A percentile compares a stretch with the other conserved stretches of the same genome.
These are phyloP conservation scores for Drosophila kohkoa DNA, from an alignment of 1,140 invertebrate genomes.

Conservation along the genomic window DNA sequence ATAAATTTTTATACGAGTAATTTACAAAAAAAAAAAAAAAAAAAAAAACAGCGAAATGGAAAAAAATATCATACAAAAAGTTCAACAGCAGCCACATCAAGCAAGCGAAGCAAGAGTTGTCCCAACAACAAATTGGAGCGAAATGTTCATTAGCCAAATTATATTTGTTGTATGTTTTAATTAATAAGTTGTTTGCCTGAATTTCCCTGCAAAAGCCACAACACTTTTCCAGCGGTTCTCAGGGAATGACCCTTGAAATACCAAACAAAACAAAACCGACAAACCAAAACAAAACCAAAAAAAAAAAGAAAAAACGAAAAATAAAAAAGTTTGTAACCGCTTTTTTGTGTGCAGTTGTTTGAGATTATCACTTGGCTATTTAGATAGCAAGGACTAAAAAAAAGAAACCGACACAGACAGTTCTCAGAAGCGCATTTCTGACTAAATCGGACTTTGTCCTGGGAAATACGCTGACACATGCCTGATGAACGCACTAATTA, in stretches of 20 bases:
- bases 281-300: background rate
- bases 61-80: constrained; percentile 53
- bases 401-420: background rate
- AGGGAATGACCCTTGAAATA: constrained; percentile 27
- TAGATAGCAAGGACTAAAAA: background rate
- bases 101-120: background rate
- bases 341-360: constrained; percentile 13
- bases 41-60: constrained; percentile 48
- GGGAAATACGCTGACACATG: constrained; percentile 1
- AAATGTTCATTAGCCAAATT: constrained; percentile 56
- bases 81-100: constrained; percentile 40
- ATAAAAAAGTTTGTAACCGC: constrained; percentile 7
- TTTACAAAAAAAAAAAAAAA: constrained; percentile 61
- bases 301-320: constrained; percentile 6
- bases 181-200: constrained; percentile 68
- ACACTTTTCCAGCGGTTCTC: constrained; percentile 16
- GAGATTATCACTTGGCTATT: constrained; percentile 16
- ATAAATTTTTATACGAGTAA: constrained; percentile 70
- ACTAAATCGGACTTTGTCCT: background rate
- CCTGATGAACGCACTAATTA: background rate
- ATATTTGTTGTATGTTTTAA: constrained; percentile 54
- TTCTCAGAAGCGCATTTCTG: background rate
- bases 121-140: constrained; percentile 15
- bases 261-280: background rate
- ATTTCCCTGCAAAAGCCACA: constrained; percentile 48